Evolutionary conservation across 2,113 vertebrate genomes (phyloP).

Genomic region (Monopterus albus): DNA sequence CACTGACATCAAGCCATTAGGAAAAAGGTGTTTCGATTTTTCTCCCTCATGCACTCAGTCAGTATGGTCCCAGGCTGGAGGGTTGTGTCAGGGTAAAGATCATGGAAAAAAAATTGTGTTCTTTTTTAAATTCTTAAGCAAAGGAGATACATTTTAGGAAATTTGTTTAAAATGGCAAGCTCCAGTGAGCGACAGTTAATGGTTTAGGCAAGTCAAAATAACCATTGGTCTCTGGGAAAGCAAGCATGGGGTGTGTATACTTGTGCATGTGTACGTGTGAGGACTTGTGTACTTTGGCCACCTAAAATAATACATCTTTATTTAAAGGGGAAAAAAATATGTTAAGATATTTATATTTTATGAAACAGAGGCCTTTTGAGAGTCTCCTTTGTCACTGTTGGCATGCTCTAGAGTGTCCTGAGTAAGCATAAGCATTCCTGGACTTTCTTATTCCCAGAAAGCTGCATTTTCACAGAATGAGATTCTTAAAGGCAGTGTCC

Average conservation of each 20-base stretch:
- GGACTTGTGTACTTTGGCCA: slow-evolving; percentile 76
- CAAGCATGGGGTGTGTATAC: slow-evolving; percentile 30
- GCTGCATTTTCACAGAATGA: slow-evolving; percentile 53
- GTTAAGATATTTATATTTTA: slow-evolving; percentile 72
- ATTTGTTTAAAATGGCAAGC: slow-evolving; percentile 60
- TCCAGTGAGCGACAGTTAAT: slow-evolving; percentile 59
- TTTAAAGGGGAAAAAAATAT: slow-evolving; percentile 48
- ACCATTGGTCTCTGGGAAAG: slow-evolving; percentile 70
- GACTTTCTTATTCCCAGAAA: slow-evolving; percentile 74
- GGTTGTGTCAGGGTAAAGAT: slow-evolving; percentile 26
- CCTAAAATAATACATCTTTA: slow-evolving; percentile 45
- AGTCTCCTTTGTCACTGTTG: slow-evolving; percentile 79
- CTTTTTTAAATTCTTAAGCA: slow-evolving; percentile 33
- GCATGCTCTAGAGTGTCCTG: slow-evolving; percentile 66
- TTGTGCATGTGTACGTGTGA: slow-evolving; percentile 56
- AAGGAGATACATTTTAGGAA: slow-evolving; percentile 33
- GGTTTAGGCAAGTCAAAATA: slow-evolving; percentile 61
- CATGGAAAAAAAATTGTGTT: slow-evolving; percentile 36
- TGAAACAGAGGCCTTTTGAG: slow-evolving; percentile 70
- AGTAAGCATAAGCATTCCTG: slow-evolving; percentile 62
- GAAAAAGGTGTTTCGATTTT: slow-evolving; percentile 56
- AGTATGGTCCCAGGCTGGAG: slow-evolving; percentile 29
- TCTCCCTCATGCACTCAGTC: slow-evolving; percentile 62
- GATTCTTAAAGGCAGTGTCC: slow-evolving; percentile 34
- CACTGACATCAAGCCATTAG: slow-evolving; percentile 69